phyloP scores from a whole-genome alignment of 2,113 vertebrate genomes.

The Prionailurus viverrinus region DNA sequence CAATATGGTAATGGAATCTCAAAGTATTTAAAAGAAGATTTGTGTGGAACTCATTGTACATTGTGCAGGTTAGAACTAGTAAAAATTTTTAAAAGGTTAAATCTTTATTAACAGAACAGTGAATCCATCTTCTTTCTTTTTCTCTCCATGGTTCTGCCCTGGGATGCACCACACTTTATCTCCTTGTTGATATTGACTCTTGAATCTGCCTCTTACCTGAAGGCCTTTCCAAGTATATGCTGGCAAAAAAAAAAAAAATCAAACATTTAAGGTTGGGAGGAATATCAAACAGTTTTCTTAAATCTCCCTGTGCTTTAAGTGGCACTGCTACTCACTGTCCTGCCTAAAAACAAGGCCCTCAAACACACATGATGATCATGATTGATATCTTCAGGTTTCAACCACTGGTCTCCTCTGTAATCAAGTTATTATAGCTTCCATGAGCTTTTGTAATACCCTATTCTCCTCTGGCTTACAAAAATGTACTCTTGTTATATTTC shows the following conservation, averaged over 20 bases:
- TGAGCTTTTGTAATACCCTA: not conserved
- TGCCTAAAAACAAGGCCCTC: not conserved
- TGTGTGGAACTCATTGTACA: not conserved
- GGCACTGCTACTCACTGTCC: not conserved
- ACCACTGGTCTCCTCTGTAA: not conserved
- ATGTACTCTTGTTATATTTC: not conserved
- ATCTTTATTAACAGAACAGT: not conserved
- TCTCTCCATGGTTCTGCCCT: not conserved
- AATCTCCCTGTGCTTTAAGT: not conserved
- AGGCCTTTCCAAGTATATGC: not conserved
- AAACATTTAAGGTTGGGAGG: not conserved
- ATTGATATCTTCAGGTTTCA: not conserved
- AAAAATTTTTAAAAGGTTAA: not conserved
- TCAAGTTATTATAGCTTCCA: not conserved
- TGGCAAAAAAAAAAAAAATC: not conserved
- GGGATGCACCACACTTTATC: not conserved
- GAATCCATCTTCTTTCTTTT: not conserved
- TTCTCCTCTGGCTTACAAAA: not conserved
- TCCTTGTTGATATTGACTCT: not conserved
- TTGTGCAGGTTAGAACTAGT: not conserved
- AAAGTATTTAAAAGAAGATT: not conserved
- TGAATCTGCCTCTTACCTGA: not conserved
- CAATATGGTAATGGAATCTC: not conserved
- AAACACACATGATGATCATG: not conserved
- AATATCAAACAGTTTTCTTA: not conserved